Evolutionary conservation across 2,113 vertebrate species (phyloP), one percentile per base, ranked within the genome.

Genomic region (Chroicocephalus ridibundus): DNA sequence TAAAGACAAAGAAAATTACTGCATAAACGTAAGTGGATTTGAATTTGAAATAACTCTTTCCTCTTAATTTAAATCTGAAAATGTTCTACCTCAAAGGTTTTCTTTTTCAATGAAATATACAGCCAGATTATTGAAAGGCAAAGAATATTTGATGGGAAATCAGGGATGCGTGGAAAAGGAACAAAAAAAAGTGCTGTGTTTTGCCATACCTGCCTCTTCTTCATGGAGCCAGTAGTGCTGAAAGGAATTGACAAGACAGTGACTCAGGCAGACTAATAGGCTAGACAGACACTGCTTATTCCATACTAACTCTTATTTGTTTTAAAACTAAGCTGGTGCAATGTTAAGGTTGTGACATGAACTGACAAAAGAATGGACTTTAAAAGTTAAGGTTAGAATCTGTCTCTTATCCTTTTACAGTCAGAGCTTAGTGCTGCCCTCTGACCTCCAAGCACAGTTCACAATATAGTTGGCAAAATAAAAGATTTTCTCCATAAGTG

Each of bases 51-150:
- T 62, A 92, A 49, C 15, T 16, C 13, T 89, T 80, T 82, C 21
- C 26, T 78, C 57, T 95, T 86, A 40, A n/a, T 80, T 95, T 55
- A 94, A 80, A 78, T 64, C 42, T 95, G 55, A 84, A 95, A 94
- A 60, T 71, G 10, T 88, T 92, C 31, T 75, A 18, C 69, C 17
- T 85, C 69, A 79, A 40, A 88, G 18, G 3, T 83, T 91, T 96
- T 78, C 3, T 75, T 93, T 94, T 90, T 71, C 57, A 66, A 21
- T 79, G 19, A 88, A 65, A 90, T 75, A 25, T 42, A 31, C 11
- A 64, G 11, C 4, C 40, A 86, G 32, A 82, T 82, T 94, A 88
- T 64, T 62, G 19, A 16, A 11, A 92, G 10, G 22, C 9, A 83
- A 94, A 76, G 31, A 86, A 51, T 79, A 84, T 58, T 90, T 92